Conservation (phyloP, 2,797 vertebrate species). For the Neostethus bicornis region DNA sequence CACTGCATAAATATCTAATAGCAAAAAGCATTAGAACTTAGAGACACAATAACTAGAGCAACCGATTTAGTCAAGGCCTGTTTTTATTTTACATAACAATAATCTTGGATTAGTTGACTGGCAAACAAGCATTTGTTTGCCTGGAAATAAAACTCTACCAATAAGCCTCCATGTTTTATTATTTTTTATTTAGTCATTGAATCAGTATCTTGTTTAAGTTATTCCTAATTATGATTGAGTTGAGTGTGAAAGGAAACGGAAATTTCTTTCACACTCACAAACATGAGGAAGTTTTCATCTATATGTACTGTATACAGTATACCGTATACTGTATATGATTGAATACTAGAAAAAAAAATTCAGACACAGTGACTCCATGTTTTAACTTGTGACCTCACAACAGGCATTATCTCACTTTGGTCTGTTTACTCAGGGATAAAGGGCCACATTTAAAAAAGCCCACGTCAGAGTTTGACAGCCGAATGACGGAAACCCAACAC, state of each 20-base stretch:
- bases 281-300: neutral
- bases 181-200: neutral
- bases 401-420: conserved; percentile 52
- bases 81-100: conserved; percentile 38
- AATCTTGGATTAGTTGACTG: conserved; percentile 11
- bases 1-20: conserved; percentile 57
- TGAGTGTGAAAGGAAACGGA: too few relatives aligned
- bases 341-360: conserved; percentile 26
- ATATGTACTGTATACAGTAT: too few relatives aligned
- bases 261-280: too few relatives aligned
- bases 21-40: conserved; percentile 39
- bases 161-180: conserved; percentile 28
- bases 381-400: conserved; percentile 54
- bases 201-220: conserved; percentile 5
- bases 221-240: conserved; percentile 36
- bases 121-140: conserved; percentile 26
- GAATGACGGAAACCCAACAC: conserved; percentile 56
- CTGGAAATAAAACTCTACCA: conserved; percentile 10
- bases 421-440: conserved; percentile 66
- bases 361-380: conserved; percentile 42
- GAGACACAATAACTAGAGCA: conserved; percentile 22
- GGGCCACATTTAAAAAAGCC: conserved; percentile 53
- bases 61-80: conserved; percentile 45
- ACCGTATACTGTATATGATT: conserved; percentile 9
- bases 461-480: conserved; percentile 48